Base-by-base conservation (phyloP, 2,113 vertebrate genomes). In the Lontra canadensis region DNA sequence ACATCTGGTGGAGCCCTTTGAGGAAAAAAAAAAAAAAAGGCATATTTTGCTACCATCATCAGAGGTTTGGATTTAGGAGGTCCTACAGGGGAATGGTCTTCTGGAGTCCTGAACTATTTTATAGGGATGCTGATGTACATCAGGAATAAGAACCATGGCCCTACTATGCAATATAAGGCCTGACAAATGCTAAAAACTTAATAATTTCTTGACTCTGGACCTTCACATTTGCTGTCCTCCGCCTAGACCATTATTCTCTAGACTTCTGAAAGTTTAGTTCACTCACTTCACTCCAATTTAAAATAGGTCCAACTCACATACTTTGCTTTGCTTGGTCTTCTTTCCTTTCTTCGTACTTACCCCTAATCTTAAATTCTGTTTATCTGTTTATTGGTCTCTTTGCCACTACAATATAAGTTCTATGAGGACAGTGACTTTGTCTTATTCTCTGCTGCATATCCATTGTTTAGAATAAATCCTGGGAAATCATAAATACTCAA, bases 321-420 rank as follows among this genome's bases (percentile, higher is more conserved):
- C 29, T 81, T 83, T 3, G 47, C 12, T 31, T 74, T 90, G 20
- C 3, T 21, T 82, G 74, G 0, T 6, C 69, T 96, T 74, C 26
- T 97, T 90, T 92, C 57, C 90, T 11, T 49, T 55, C 52, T 79
- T 88, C 92, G 25, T 47, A 73, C 25, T 95, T 61, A 76, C 2
- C 13, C 10, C 2, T 89, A 85, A 67, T 42, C 39, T 63, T 25
- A 94, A 97, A 95, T 87, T 65, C 39, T 71, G 1, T 25, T 73
- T 94, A 36, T 73, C 29, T 88, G 31, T 90, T 34, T 93, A 14
- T 89, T 91, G 52, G 39, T 92, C 11, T 69, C 65, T 93, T 91
- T 74, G 39, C 17, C 69, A 79, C 18, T 39, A 63, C 18, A 88
- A 90, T 17, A 44, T 2, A 87, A 69, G 15, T 78, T 83, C 36